phyloP scores from a whole-genome alignment of 1,140 invertebrate genomes.

The Plectus sambesii region DNA sequence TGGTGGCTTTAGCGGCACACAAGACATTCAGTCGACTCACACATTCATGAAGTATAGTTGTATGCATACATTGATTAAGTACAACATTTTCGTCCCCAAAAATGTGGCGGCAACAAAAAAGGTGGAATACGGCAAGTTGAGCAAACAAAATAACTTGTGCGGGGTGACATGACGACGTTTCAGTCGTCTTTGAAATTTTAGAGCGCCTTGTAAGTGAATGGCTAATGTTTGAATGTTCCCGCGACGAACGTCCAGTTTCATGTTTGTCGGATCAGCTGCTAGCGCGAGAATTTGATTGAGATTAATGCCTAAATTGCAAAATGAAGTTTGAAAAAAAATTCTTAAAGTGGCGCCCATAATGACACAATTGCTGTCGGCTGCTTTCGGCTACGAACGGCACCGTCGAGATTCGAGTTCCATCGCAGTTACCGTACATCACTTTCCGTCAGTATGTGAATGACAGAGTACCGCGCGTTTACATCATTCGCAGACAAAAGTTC shows the following conservation, averaged over 20 bases:
- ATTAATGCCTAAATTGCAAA: slow-evolving; percentile 19
- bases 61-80: slow-evolving; percentile 21
- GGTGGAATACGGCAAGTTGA: slow-evolving; percentile 29
- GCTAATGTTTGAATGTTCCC: slow-evolving; percentile 20
- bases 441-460: too few relatives aligned
- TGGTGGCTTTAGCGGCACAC: too few relatives aligned
- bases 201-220: slow-evolving; percentile 15
- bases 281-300: slow-evolving; percentile 25
- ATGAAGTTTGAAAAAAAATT: slow-evolving; percentile 7
- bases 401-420: too few relatives aligned
- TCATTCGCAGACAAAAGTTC: too few relatives aligned
- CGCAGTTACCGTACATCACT: too few relatives aligned
- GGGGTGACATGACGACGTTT: slow-evolving; percentile 24
- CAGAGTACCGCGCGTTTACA: too few relatives aligned
- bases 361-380: too few relatives aligned
- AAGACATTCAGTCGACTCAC: too few relatives aligned
- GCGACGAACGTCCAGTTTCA: slow-evolving; percentile 27
- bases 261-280: slow-evolving; percentile 25
- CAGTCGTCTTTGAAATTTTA: slow-evolving; percentile 23
- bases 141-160: slow-evolving; percentile 19
- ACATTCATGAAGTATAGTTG: slow-evolving; percentile 24
- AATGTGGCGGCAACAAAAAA: slow-evolving; percentile 24
- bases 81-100: slow-evolving; percentile 21
- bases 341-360: background rate
- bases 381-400: too few relatives aligned